Evolutionary conservation across 1,140 invertebrate species (phyloP).

Genomic region (Pogonognathellus flavescens): DNA sequence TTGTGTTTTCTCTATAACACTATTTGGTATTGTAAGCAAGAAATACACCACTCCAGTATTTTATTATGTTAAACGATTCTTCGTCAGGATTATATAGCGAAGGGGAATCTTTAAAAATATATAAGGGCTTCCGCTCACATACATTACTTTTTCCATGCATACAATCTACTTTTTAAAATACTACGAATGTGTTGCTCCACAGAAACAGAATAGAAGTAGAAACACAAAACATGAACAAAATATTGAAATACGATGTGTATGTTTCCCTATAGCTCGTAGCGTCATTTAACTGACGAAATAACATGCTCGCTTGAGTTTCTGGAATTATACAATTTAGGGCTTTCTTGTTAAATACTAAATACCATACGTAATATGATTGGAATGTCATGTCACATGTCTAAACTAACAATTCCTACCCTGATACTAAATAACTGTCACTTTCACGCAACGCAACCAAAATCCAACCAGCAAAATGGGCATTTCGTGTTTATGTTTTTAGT

Average conservation of each 20-base stretch:
- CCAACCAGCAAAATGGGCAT: conserved; percentile 15
- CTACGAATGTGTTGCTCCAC: too few species aligned
- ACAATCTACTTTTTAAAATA: too few species aligned
- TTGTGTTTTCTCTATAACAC: conserved; percentile 4
- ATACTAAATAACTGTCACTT: conserved; percentile 23
- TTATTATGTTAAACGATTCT: conserved; percentile 11
- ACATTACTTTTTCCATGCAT: too few species aligned
- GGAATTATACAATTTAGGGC: not conserved
- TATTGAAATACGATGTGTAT: too few species aligned
- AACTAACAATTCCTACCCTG: not conserved
- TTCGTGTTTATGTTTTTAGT: conserved; percentile 14
- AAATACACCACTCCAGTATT: conserved; percentile 7
- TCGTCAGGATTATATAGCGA: not conserved
- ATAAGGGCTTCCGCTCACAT: conserved; percentile 38
- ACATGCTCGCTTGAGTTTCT: not conserved
- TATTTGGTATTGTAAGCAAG: conserved; percentile 8
- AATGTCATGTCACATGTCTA: not conserved
- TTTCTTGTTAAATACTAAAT: too few species aligned
- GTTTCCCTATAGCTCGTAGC: too few species aligned
- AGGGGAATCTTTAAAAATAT: conserved; percentile 17
- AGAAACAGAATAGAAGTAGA: too few species aligned
- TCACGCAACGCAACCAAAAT: conserved; percentile 25
- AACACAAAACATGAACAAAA: too few species aligned
- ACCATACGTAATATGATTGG: not conserved
- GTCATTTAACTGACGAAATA: too few species aligned